These are phyloP conservation scores for Stichopus chloronotus DNA, from an alignment of 35 echinoderm and acorn worm species.

Conservation along the genomic window DNA sequence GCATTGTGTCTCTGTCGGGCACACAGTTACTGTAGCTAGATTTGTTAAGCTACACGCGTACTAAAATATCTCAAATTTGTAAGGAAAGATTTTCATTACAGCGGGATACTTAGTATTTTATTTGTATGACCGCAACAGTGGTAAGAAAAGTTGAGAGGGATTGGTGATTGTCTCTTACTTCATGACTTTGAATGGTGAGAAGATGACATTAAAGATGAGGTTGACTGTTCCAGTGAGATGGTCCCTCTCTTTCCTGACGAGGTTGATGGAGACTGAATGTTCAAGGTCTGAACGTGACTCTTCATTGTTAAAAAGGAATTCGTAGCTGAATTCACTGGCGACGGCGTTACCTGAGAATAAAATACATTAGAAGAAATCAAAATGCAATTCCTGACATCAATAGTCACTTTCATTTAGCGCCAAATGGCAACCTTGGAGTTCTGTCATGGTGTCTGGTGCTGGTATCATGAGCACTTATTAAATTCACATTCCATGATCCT, in stretches of 20 bases:
- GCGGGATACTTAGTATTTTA: neutral
- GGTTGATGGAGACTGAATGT: slow-evolving; percentile 75
- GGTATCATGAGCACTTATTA: no score
- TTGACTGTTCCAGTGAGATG: slow-evolving; percentile 75
- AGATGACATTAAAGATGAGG: slow-evolving; percentile 92
- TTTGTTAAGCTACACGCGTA: no score
- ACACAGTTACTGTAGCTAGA: no score
- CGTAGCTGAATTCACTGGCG: slow-evolving; percentile 86
- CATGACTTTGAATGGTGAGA: slow-evolving; percentile 97
- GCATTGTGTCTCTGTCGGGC: no score
- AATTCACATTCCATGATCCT: no score
- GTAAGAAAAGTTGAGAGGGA: no score
- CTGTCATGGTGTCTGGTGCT: no score
- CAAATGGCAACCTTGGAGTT: no score
- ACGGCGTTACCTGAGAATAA: slow-evolving; percentile 75
- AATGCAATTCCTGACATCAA: neutral
- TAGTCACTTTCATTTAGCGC: neutral
- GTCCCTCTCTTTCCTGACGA: slow-evolving; percentile 81
- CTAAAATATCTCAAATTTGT: no score
- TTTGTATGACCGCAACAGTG: no score
- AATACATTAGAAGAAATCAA: neutral
- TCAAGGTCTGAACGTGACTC: slow-evolving; percentile 71
- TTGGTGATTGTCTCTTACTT: slow-evolving; percentile 56
- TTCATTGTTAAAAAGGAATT: slow-evolving; percentile 78
- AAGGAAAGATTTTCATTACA: no score